A percentile compares a stretch with the other conserved stretches of the same genome.
Conservation (phyloP, 2,888 invertebrate species). For the Perizoma affinitatum region DNA sequence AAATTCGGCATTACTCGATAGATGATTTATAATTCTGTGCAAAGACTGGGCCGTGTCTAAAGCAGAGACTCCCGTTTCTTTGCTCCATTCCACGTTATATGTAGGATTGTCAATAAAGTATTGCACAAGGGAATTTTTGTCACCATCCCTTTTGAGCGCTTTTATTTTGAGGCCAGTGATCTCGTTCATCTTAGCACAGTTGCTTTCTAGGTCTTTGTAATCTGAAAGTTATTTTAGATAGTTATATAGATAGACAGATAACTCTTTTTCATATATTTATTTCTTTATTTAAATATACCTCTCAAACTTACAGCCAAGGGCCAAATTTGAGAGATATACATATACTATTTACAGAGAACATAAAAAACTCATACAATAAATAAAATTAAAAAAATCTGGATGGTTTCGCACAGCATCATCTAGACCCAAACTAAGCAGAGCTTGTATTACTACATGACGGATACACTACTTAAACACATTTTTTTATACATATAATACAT, state of each 20-base stretch:
- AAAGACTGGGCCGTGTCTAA: constrained; percentile 60
- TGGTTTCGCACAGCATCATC: too few relatives aligned
- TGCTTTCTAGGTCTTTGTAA: constrained; percentile 56
- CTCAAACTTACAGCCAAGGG: too few relatives aligned
- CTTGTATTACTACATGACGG: too few relatives aligned
- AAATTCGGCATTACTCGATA: constrained; percentile 39
- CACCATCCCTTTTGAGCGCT: constrained; percentile 58
- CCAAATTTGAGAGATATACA: too few relatives aligned
- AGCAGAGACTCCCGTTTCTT: constrained; percentile 54
- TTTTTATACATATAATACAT: too few relatives aligned
- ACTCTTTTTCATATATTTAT: too few relatives aligned
- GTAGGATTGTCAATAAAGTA: constrained; percentile 64
- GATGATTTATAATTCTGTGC: constrained; percentile 59
- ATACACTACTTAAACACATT: too few relatives aligned
- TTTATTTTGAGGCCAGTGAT: constrained; percentile 66
- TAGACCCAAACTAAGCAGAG: too few relatives aligned
- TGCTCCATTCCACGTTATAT: constrained; percentile 57
- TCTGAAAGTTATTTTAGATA: constrained; percentile 49
- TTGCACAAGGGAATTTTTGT: constrained; percentile 61
- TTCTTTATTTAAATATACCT: too few relatives aligned
- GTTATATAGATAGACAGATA: not conserved
- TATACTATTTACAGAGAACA: too few relatives aligned
- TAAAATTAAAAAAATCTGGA: too few relatives aligned
- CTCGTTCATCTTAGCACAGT: constrained; percentile 60
- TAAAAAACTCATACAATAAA: too few relatives aligned